phyloP scores from a whole-genome alignment of 2,113 vertebrate genomes.

The Peromyscus californicus region DNA sequence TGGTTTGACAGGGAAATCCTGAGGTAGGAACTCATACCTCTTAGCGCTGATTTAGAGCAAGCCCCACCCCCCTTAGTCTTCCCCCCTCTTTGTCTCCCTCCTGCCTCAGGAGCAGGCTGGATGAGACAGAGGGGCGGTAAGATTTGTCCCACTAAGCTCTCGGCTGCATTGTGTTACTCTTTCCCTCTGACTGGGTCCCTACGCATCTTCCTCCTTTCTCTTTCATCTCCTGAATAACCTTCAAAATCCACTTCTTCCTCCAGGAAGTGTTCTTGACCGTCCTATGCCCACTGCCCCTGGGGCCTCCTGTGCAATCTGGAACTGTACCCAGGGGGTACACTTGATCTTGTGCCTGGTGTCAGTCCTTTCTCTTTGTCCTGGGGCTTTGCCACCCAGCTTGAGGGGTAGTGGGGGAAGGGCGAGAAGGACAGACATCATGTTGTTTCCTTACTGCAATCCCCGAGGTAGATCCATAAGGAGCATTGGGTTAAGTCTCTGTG shows the following conservation, averaged over 20 bases:
- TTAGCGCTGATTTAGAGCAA: neutral
- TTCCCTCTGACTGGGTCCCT: neutral
- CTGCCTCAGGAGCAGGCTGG: neutral
- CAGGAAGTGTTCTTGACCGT: neutral
- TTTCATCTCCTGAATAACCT: neutral
- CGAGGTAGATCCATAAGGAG: neutral
- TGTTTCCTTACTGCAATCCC: neutral
- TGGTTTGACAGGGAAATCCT: neutral
- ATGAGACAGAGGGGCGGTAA: neutral
- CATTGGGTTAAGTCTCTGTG: neutral
- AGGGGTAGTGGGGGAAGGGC: too few species aligned
- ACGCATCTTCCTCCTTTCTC: neutral
- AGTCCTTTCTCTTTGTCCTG: neutral
- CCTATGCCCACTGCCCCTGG: neutral
- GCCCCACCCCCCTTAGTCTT: too few species aligned
- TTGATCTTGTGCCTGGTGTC: neutral
- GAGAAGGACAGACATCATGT: neutral
- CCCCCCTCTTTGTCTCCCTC: neutral
- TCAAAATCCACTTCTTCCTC: neutral
- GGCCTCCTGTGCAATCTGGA: neutral
- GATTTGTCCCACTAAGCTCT: neutral
- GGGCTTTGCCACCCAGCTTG: neutral
- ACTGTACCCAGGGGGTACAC: rapidly evolving
- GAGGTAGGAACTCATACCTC: neutral
- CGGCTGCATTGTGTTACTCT: too few species aligned